These are phyloP conservation scores for Prostheceraeus crozeri DNA, from an alignment of 2,888 invertebrate genomes.

Conservation along the genomic window DNA sequence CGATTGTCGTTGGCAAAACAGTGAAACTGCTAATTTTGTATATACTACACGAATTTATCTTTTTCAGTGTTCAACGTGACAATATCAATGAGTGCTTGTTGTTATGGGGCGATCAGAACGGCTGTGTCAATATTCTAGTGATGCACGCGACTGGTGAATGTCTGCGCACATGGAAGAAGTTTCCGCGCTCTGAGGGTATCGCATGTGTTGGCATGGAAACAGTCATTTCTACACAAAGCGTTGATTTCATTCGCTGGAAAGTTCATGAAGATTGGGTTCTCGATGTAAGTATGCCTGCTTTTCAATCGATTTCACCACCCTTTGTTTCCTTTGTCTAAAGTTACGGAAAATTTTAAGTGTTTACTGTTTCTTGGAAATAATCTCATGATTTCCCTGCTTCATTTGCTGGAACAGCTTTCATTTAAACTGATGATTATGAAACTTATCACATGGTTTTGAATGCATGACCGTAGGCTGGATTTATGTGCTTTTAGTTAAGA, in stretches of 20 bases:
- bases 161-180: conserved; percentile 51
- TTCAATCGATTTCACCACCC: too few species aligned
- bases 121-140: conserved; percentile 56
- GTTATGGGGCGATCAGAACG: conserved; percentile 55
- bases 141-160: conserved; percentile 54
- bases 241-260: conserved; percentile 54
- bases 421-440: too few species aligned
- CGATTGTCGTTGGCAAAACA: too few species aligned
- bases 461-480: too few species aligned
- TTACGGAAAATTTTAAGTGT: too few species aligned
- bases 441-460: too few species aligned
- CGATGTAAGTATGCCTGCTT: conserved; percentile 50
- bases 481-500: too few species aligned
- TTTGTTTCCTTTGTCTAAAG: too few species aligned
- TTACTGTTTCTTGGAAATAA: too few species aligned
- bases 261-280: conserved; percentile 57
- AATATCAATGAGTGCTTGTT: conserved; percentile 49
- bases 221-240: conserved; percentile 46
- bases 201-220: conserved; percentile 52
- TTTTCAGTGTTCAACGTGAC: conserved; percentile 28
- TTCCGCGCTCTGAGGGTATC: conserved; percentile 53
- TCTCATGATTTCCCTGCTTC: too few species aligned
- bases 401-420: too few species aligned
- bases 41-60: not conserved
- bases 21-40: too few species aligned